These are phyloP conservation scores for Parazoanthus darwini DNA, from an alignment of 92 coral and sea anemone genomes.

Conservation along the genomic window DNA sequence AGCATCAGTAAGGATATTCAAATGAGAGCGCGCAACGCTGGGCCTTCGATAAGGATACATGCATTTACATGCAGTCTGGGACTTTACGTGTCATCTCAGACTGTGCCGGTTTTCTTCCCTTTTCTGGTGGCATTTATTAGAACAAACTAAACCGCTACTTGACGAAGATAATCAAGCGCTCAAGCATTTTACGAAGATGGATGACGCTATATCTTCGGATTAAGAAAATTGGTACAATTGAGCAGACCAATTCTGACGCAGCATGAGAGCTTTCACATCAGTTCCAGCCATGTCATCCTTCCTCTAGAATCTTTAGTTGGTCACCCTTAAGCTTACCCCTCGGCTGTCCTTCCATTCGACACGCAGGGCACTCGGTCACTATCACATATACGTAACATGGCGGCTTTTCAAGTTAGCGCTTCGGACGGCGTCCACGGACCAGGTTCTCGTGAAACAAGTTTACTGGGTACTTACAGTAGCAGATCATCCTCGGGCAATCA, in stretches of 20 bases:
- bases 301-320: slow-evolving; percentile 65
- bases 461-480: background rate
- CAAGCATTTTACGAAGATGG: background rate
- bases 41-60: background rate
- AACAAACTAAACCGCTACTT: no score
- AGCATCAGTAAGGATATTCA: slow-evolving; percentile 7
- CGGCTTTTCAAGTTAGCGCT: background rate
- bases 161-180: no score
- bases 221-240: background rate
- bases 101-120: background rate
- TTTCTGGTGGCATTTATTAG: background rate
- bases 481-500: background rate
- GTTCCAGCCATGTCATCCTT: slow-evolving; percentile 68
- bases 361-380: slow-evolving; percentile 56
- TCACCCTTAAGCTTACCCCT: slow-evolving; percentile 70
- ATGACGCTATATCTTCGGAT: background rate
- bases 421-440: background rate
- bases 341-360: slow-evolving; percentile 61
- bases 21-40: background rate
- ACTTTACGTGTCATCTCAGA: background rate
- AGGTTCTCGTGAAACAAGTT: background rate
- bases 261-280: slow-evolving; percentile 64
- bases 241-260: slow-evolving; percentile 13
- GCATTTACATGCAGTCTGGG: background rate
- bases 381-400: slow-evolving; percentile 37